Evolutionary conservation across 2,113 vertebrate species (phyloP).

Genomic region (Aspiorhynchus laticeps): DNA sequence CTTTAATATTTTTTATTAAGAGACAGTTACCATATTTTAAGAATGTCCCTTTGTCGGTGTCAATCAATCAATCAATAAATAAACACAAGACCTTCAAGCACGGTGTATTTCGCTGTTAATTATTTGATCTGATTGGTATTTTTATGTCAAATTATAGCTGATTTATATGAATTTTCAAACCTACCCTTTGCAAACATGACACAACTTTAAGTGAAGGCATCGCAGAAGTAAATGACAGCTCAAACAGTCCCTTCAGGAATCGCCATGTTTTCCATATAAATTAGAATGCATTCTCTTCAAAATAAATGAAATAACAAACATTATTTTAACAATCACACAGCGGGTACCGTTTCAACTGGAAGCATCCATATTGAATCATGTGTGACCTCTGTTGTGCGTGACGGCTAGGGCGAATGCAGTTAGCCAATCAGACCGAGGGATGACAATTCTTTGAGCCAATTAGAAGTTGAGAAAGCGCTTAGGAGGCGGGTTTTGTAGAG

Average conservation of each 20-base stretch:
- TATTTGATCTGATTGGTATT: not conserved
- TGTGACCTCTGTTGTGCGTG: slow-evolving; percentile 14
- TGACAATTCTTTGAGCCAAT: slow-evolving; percentile 55
- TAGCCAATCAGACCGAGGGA: slow-evolving; percentile 47
- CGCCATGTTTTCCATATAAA: not conserved
- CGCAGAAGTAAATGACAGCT: not conserved
- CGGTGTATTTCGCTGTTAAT: not conserved
- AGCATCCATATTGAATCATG: slow-evolving; percentile 29
- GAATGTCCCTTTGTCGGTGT: not conserved
- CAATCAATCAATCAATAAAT: not conserved
- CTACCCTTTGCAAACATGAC: slow-evolving; percentile 44
- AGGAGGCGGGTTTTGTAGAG: slow-evolving; percentile 2
- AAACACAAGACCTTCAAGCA: not conserved
- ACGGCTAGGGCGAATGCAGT: not conserved
- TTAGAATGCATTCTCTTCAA: not conserved
- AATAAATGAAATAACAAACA: not conserved
- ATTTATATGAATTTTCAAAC: slow-evolving; percentile 14
- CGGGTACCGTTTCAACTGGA: not conserved
- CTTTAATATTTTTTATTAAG: not conserved
- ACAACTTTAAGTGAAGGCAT: slow-evolving; percentile 31
- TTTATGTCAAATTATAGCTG: not conserved
- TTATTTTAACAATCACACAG: not conserved
- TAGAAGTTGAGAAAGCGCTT: not conserved
- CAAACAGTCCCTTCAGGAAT: not conserved
- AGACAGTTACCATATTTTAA: not conserved